Conservation (phyloP, 2,113 vertebrate species). For the Emydocephalus ijimae region DNA sequence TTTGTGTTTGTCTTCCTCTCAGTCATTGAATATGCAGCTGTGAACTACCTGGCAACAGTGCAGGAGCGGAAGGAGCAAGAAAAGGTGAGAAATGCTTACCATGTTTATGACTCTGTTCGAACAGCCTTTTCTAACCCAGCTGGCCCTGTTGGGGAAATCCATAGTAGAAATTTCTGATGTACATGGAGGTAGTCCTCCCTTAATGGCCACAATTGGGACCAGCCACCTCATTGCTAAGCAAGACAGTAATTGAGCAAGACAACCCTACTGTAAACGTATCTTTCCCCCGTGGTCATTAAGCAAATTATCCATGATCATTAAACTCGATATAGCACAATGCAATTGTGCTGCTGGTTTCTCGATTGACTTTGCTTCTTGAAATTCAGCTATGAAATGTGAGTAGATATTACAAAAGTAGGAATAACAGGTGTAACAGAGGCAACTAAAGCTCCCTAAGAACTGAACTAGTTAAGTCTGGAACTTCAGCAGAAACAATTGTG, state of each 20-base stretch:
- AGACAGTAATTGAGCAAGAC: background rate
- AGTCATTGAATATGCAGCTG: slow-evolving; percentile 89
- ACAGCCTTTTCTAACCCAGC: background rate
- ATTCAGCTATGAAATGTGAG: background rate
- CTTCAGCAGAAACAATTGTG: slow-evolving; percentile 1
- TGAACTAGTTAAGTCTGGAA: background rate
- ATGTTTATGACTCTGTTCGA: background rate
- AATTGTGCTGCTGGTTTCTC: background rate
- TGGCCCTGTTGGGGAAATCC: background rate
- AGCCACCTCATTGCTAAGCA: background rate
- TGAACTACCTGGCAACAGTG: slow-evolving; percentile 88
- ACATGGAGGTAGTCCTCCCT: background rate
- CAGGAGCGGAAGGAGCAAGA: slow-evolving; percentile 78
- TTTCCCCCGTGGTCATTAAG: background rate
- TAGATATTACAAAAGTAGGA: slow-evolving; percentile 19
- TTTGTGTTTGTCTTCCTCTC: slow-evolving; percentile 98
- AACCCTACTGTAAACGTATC: background rate
- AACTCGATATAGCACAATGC: background rate
- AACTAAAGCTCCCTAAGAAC: background rate
- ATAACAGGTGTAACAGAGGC: slow-evolving; percentile 4
- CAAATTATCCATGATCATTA: background rate
- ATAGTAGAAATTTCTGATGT: background rate
- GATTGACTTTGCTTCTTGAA: background rate
- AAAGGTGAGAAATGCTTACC: slow-evolving; percentile 57
- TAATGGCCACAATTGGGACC: background rate